Base-by-base conservation (phyloP, 1,140 invertebrate species). In the Heterodera schachtii region DNA sequence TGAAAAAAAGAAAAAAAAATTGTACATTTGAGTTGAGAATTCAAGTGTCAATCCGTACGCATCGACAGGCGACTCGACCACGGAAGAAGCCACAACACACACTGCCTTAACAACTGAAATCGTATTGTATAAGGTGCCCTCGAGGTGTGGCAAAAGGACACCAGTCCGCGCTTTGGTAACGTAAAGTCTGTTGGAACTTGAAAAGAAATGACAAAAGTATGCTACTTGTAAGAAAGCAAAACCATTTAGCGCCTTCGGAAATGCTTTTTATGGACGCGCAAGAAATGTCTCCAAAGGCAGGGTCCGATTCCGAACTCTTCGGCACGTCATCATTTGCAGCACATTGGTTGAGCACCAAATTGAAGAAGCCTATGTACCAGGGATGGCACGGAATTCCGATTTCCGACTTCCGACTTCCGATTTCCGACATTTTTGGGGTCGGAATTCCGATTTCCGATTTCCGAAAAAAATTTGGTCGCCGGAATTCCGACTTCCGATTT, bases 101-200 rank as follows among this genome's bases (percentile, higher is more conserved):
- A 74, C 67, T 19, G 49, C 64, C 52, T 46, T 73, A 57, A 82
- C 67, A 6, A 82, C 78, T 44, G 78, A 43, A 4, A 52, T 9
- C 46, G 76, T 21, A 16, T 82, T 73, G 43, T 70, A 82, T 49
- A 82, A 80, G 41, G n/a, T 60, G 44, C 81, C 81, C n/a, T 82
- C 81, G 11, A 70, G 41, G 11, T 60, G 60, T 6, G 81, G 81
- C n/a, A 82, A 80, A 9, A 82, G 80, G 21, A 66, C 60, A 11
- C 80, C 81, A 13, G 73, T 44, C 7, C 81, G 60, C 21, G 49
- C 57, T 44, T 60, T 52, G 57, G 47, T 19, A 0, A 80, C 82
- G n/a, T 73, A 81, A 6, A 82, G 16, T 64, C 82, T 70, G 44
- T 43, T 44, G 2, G 60, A 71, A 19, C 77, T 78, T 41, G 31